A percentile compares a stretch with the other conserved stretches of the same genome.
phyloP scores from a whole-genome alignment of 1,140 invertebrate species.

The Yoshiicerus persimilis region DNA sequence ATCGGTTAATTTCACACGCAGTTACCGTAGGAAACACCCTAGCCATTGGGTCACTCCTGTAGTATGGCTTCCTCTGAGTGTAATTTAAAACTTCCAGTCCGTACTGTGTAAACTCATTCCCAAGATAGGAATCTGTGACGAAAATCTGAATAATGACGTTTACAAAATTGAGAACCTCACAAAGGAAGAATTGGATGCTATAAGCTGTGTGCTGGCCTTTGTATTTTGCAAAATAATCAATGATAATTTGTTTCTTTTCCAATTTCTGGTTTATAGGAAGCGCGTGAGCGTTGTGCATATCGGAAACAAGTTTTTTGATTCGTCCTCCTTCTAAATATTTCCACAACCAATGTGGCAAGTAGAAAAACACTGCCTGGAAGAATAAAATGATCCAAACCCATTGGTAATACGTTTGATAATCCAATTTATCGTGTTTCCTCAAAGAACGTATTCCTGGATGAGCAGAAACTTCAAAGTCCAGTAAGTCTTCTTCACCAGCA shows the following conservation, averaged over 20 bases:
- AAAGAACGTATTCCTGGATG: too few species aligned
- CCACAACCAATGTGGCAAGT: constrained; percentile 85
- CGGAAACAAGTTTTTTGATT: constrained; percentile 79
- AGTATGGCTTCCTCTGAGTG: constrained; percentile 27
- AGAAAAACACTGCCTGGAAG: constrained; percentile 87
- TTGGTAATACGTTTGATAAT: too few species aligned
- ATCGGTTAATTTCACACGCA: too few species aligned
- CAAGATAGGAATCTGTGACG: constrained; percentile 52
- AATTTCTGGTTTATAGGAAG: constrained; percentile 72
- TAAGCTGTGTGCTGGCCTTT: constrained; percentile 78
- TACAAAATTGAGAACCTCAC: too few species aligned
- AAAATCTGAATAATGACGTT: too few species aligned
- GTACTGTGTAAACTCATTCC: constrained; percentile 53
- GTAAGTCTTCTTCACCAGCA: too few species aligned
- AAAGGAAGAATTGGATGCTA: too few species aligned
- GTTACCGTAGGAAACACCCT: too few species aligned
- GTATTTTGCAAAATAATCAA: constrained; percentile 78
- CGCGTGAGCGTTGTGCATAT: constrained; percentile 72
- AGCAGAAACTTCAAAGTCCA: too few species aligned
- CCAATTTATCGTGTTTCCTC: too few species aligned
- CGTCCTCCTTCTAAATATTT: constrained; percentile 83
- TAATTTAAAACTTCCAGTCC: constrained; percentile 52
- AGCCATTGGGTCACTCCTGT: too few species aligned
- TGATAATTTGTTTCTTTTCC: constrained; percentile 73
- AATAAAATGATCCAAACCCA: too few species aligned